Conservation (phyloP, 2,113 vertebrate species). For the Ptilorrhoa leucosticta region DNA sequence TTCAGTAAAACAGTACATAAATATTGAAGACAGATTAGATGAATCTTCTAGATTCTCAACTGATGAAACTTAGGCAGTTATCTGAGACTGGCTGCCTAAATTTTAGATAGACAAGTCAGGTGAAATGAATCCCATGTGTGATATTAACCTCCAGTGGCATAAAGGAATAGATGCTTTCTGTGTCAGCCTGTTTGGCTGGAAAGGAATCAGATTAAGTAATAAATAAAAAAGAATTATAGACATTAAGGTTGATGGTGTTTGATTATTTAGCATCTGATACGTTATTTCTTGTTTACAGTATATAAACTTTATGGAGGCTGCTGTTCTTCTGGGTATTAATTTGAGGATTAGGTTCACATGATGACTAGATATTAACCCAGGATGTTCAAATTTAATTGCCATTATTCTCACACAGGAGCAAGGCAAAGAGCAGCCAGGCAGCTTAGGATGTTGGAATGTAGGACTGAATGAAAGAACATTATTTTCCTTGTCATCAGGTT, state of each 20-base stretch:
- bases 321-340: neutral
- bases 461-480: neutral
- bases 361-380: neutral
- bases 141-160: neutral
- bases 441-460: neutral
- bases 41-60: neutral
- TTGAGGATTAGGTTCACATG: neutral
- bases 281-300: neutral
- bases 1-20: neutral
- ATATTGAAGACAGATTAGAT: neutral
- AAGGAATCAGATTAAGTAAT: neutral
- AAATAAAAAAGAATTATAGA: neutral
- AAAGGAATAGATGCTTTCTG: neutral
- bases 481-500: neutral
- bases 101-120: neutral
- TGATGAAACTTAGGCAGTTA: neutral
- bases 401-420: neutral
- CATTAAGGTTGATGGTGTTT: neutral
- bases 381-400: neutral
- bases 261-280: neutral
- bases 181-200: neutral
- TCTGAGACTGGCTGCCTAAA: neutral
- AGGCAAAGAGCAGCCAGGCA: neutral
- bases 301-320: neutral
- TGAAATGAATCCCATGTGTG: neutral